phyloP scores from a whole-genome alignment of 2,797 vertebrate species.

The Platalea minor region DNA sequence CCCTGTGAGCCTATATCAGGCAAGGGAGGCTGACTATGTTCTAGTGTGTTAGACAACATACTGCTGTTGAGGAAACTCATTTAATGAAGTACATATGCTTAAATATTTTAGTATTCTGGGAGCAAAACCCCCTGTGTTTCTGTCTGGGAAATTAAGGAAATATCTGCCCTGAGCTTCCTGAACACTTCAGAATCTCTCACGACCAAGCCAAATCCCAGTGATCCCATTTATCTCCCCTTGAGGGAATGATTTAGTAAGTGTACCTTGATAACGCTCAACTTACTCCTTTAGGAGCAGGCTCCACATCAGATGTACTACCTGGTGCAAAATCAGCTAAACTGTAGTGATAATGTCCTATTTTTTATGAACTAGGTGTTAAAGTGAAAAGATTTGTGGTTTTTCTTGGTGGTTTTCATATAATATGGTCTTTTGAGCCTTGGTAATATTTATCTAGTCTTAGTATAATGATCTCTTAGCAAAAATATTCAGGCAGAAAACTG shows the following conservation, averaged over 20 bases:
- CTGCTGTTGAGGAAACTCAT: neutral
- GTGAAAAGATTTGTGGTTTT: neutral
- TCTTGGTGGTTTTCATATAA: neutral
- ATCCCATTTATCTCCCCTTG: neutral
- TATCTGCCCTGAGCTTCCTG: neutral
- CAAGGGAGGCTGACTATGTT: neutral
- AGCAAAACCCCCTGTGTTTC: fast-evolving
- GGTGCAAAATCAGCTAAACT: neutral
- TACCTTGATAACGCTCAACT: neutral
- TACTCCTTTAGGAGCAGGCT: neutral
- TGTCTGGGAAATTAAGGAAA: neutral
- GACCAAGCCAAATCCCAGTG: neutral
- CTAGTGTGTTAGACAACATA: neutral
- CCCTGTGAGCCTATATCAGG: neutral
- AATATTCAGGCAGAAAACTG: neutral
- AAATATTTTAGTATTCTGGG: neutral
- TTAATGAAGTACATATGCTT: neutral
- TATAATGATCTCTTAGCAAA: neutral
- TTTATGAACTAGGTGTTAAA: neutral
- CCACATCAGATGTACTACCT: neutral
- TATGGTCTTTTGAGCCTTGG: neutral
- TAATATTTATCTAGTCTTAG: neutral
- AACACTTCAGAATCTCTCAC: neutral
- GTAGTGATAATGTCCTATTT: neutral
- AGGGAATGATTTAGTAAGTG: neutral